phyloP scores from a whole-genome alignment of 2,888 invertebrate genomes.

The Scaptodrosophila latifasciaeformis region DNA sequence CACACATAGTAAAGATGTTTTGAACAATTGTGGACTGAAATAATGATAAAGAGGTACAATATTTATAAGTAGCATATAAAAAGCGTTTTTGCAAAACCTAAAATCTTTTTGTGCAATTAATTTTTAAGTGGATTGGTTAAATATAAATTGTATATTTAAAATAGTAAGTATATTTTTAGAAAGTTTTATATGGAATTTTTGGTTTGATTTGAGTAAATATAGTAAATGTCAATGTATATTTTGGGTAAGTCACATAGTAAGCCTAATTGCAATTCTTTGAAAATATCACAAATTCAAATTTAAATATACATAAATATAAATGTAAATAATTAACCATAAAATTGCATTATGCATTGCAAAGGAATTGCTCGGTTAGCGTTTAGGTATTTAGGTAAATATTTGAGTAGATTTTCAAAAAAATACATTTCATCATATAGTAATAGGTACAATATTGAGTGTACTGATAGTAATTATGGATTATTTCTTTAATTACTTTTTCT shows the following conservation, averaged over 20 bases:
- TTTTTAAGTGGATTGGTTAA: constrained; percentile 37
- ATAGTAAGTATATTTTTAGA: no score
- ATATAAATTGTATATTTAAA: no score
- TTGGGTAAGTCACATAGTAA: constrained; percentile 62
- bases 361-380: constrained; percentile 47
- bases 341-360: constrained; percentile 45
- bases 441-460: constrained; percentile 24
- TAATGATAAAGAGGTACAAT: constrained; percentile 21
- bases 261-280: constrained; percentile 64
- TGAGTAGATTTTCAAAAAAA: constrained; percentile 12
- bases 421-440: constrained; percentile 3
- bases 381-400: constrained; percentile 9
- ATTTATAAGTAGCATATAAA: constrained; percentile 4
- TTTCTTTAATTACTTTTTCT: no score
- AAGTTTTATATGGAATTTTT: no score
- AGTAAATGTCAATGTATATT: constrained; percentile 31
- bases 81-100: constrained; percentile 8
- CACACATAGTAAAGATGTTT: constrained; percentile 29
- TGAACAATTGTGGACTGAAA: constrained; percentile 24
- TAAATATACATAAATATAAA: constrained; percentile 43
- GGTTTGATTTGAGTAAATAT: no score
- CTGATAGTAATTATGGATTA: no score
- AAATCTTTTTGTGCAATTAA: constrained; percentile 51
- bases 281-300: constrained; percentile 67
- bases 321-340: constrained; percentile 55